A percentile compares a stretch with the other conserved stretches of the same genome.
Conservation (phyloP, 2,888 invertebrate species). For the Allacma fusca region DNA sequence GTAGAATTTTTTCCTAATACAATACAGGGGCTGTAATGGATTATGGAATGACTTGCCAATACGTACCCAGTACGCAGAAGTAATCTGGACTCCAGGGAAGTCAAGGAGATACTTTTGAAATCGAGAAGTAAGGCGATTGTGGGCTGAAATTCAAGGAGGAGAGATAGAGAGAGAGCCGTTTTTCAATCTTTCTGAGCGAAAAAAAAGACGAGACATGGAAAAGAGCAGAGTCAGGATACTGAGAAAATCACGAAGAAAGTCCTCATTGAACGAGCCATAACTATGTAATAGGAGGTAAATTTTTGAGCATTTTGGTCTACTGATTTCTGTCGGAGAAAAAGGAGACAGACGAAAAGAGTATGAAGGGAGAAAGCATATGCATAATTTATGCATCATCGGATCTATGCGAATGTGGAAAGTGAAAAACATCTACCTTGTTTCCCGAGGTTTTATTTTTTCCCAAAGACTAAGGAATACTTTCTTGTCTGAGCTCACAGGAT, state of each 20-base stretch:
- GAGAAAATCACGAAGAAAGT: too few species aligned
- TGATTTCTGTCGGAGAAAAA: neutral
- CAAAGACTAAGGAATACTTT: too few species aligned
- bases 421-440: neutral
- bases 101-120: neutral
- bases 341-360: neutral
- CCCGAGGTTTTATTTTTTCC: too few species aligned
- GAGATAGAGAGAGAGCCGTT: neutral
- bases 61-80: neutral
- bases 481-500: too few species aligned
- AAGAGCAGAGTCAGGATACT: neutral
- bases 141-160: neutral
- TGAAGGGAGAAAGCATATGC: conserved; percentile 42
- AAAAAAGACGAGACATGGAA: neutral
- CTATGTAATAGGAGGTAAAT: too few species aligned
- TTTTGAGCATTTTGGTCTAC: too few species aligned
- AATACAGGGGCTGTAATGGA: conserved; percentile 1
- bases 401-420: conserved; percentile 38
- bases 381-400: conserved; percentile 54
- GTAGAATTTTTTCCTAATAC: neutral
- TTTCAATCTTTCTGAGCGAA: neutral
- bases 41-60: conserved; percentile 26
- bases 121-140: conserved; percentile 20
- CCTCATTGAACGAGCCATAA: too few species aligned
- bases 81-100: conserved; percentile 10